These are phyloP conservation scores for Drosophila suzukii DNA, from an alignment of 1,140 invertebrate genomes.

Conservation along the genomic window DNA sequence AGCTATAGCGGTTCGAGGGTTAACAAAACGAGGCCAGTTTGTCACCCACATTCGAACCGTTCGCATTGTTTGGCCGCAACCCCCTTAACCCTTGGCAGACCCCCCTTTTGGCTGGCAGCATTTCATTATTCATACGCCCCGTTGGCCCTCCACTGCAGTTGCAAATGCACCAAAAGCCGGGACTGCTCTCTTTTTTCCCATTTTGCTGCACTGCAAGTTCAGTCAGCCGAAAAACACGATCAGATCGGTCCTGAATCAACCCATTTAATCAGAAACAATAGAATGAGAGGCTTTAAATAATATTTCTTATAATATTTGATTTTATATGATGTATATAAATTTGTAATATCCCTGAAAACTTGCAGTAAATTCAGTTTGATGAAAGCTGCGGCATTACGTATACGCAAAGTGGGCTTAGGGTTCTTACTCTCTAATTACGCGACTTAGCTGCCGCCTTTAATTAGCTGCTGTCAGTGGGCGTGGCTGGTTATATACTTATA, in stretches of 20 bases:
- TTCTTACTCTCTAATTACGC: constrained; percentile 31
- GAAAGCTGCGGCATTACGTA: constrained; percentile 5
- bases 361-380: too few relatives aligned
- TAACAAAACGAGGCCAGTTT: constrained; percentile 49
- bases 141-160: constrained; percentile 34
- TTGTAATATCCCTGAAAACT: not conserved
- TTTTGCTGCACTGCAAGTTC: constrained; percentile 8
- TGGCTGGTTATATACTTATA: not conserved
- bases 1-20: not conserved
- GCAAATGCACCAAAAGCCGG: constrained; percentile 34
- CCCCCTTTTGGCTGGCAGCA: constrained; percentile 1
- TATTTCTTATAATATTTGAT: not conserved
- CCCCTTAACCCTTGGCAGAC: constrained; percentile 6
- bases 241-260: constrained; percentile 10
- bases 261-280: not conserved
- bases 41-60: constrained; percentile 41
- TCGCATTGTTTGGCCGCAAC: constrained; percentile 47
- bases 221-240: constrained; percentile 8
- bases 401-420: constrained; percentile 10
- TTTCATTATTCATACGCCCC: constrained; percentile 67
- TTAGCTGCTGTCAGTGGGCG: constrained; percentile 23
- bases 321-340: too few relatives aligned
- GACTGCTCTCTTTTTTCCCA: constrained; percentile 24
- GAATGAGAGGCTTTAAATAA: not conserved
- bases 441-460: constrained; percentile 26